A percentile compares a stretch with the other conserved stretches of the same genome.
Conservation (phyloP, 2,797 vertebrate species). For the Streptopelia turtur region DNA sequence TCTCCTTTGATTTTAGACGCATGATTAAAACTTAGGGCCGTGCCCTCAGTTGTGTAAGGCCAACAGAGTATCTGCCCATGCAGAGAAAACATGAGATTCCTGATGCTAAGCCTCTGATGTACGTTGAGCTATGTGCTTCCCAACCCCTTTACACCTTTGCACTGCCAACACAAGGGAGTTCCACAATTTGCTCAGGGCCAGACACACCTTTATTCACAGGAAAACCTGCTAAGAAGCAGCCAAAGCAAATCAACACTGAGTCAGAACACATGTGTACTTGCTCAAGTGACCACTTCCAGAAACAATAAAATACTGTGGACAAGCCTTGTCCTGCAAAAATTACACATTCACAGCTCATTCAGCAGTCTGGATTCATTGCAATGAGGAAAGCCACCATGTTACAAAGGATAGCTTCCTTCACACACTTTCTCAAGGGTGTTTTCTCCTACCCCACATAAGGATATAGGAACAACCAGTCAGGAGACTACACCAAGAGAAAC, state of each 20-base stretch:
- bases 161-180: conserved; percentile 59
- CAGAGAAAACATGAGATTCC: conserved; percentile 29
- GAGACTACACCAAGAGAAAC: background rate
- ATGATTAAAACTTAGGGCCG: conserved; percentile 33
- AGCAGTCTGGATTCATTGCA: background rate
- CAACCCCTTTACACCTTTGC: background rate
- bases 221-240: conserved; percentile 50
- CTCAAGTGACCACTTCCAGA: conserved; percentile 61
- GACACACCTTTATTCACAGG: conserved; percentile 47
- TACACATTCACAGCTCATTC: background rate
- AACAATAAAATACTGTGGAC: conserved; percentile 32
- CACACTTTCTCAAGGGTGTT: background rate
- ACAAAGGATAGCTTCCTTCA: background rate
- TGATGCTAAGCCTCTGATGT: conserved; percentile 25
- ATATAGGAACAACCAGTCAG: background rate
- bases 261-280: conserved; percentile 22
- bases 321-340: conserved; percentile 55
- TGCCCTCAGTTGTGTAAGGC: conserved; percentile 38
- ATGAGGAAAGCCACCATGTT: background rate
- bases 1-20: conserved; percentile 20
- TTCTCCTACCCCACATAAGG: background rate
- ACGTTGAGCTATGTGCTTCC: background rate
- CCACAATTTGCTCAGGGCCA: conserved; percentile 64
- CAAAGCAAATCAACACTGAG: conserved; percentile 29
- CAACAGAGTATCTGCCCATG: background rate